A percentile compares a stretch with the other conserved stretches of the same genome.
Conservation (phyloP, 2,113 vertebrate genomes). For the Zonotrichia leucophrys region DNA sequence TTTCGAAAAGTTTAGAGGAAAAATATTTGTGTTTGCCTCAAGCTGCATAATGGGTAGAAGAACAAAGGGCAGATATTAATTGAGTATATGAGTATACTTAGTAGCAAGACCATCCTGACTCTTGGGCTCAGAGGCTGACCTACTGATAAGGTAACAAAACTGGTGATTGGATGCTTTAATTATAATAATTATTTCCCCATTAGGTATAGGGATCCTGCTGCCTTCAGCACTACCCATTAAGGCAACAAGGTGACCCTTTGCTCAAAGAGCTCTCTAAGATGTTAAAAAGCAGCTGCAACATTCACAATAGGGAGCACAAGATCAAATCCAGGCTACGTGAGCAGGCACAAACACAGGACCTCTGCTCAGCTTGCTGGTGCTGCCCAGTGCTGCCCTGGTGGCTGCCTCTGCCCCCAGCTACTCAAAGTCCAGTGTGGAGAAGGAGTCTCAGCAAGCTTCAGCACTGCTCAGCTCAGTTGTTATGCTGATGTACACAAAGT, state of each 20-base stretch:
- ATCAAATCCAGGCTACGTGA: background rate
- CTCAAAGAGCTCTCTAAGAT: background rate
- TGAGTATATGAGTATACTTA: background rate
- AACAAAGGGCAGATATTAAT: background rate
- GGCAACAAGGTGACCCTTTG: background rate
- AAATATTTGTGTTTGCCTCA: background rate
- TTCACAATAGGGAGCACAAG: background rate
- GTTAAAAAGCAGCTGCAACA: background rate
- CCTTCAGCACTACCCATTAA: background rate
- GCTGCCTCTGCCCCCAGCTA: background rate
- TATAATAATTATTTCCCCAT: constrained; percentile 3
- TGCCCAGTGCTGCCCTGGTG: background rate
- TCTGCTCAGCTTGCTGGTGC: background rate
- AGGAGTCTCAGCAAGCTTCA: background rate
- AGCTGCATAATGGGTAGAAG: background rate
- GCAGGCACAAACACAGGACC: background rate
- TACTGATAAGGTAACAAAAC: background rate
- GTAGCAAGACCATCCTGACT: background rate
- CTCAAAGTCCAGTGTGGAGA: background rate
- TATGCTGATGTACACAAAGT: background rate
- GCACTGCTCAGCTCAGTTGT: background rate
- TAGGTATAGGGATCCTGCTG: background rate
- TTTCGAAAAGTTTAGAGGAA: background rate
- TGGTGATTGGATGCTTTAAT: constrained; percentile 1
- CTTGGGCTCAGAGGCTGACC: background rate